Conservation (phyloP, 2,797 vertebrate species). For the Gouania willdenowi region DNA sequence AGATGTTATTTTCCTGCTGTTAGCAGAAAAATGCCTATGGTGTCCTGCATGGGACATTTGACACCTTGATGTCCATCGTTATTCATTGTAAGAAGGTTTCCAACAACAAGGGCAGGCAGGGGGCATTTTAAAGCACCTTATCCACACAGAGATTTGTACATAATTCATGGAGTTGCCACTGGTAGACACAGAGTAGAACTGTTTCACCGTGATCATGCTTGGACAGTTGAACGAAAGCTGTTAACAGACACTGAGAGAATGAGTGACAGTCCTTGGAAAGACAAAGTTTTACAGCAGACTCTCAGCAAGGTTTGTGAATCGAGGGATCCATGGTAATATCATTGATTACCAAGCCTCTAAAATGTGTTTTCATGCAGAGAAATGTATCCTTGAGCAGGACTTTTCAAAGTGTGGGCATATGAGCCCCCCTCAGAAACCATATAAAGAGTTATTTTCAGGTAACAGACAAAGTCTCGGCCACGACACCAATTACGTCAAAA, state of each 20-base stretch:
- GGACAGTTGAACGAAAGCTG: slow-evolving; percentile 33
- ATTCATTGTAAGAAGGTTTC: slow-evolving; percentile 74
- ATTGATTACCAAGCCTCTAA: too few relatives aligned
- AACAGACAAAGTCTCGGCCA: too few relatives aligned
- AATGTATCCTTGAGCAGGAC: too few relatives aligned
- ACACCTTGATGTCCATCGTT: slow-evolving; percentile 76
- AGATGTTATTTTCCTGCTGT: slow-evolving; percentile 75
- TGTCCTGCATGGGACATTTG: slow-evolving; percentile 80
- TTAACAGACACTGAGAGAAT: slow-evolving; percentile 21
- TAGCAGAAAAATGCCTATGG: slow-evolving; percentile 65
- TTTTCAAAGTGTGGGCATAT: too few relatives aligned
- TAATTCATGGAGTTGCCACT: slow-evolving; percentile 51
- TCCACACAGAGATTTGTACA: slow-evolving; percentile 56
- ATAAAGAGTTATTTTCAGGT: too few relatives aligned
- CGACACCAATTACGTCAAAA: too few relatives aligned
- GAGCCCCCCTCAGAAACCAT: too few relatives aligned
- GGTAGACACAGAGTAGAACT: slow-evolving; percentile 32
- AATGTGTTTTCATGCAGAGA: too few relatives aligned
- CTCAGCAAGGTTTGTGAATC: slow-evolving; percentile 20
- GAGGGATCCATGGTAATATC: slow-evolving; percentile 33
- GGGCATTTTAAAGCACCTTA: slow-evolving; percentile 68
- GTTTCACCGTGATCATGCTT: slow-evolving; percentile 29
- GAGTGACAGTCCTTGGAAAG: slow-evolving; percentile 25
- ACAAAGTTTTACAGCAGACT: slow-evolving; percentile 27
- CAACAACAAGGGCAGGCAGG: slow-evolving; percentile 77